Evolutionary conservation across 2,113 vertebrate species (phyloP), one percentile per base, ranked within the genome.

Genomic region (Cichladusa arquata): DNA sequence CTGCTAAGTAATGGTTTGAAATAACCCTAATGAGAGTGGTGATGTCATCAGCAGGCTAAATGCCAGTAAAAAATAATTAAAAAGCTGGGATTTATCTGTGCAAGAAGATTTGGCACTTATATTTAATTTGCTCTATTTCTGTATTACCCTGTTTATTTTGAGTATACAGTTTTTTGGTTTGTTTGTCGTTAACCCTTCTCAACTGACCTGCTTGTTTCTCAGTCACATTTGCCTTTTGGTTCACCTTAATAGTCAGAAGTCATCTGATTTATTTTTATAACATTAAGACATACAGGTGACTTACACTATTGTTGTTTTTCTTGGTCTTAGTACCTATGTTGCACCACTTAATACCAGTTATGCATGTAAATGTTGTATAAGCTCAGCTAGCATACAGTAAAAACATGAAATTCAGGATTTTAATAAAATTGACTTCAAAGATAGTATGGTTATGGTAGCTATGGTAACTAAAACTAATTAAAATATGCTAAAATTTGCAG

Each of bases 391-490:
- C 12, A 34, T 47, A 80, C 50, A 54, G 26, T 64, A 76, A 40
- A 86, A 85, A 42, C 56, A 70, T 29, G 47, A 57, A 83, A 76
- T 73, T 83, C 51, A 48, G 65, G 64, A 62, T 77, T 94, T 93
- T 90, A 93, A 92, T 92, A 86, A 83, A 88, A 90, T 44, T 64
- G 23, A 74, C 81, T 96, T 90, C 56, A 89, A 90, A 92, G 86
- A 31, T 74, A 88, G 72, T 57, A 60, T 70, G 56, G 47, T 73
- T 85, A 86, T 90, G 64, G 81, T 96, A 95, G 48, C 95, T 93
- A 96, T 96, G 93, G 96, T 90, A 96, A 96, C 96, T 81, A 79
- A 76, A 62, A 71, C 81, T 95, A 92, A 88, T 95, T 95, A 96
- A 95, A 92, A 81, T 93, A 92, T 74, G 47, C 92, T 81, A 78